These are phyloP conservation scores for Colossoma macropomum DNA, from an alignment of 2,113 vertebrate genomes.

Conservation along the genomic window DNA sequence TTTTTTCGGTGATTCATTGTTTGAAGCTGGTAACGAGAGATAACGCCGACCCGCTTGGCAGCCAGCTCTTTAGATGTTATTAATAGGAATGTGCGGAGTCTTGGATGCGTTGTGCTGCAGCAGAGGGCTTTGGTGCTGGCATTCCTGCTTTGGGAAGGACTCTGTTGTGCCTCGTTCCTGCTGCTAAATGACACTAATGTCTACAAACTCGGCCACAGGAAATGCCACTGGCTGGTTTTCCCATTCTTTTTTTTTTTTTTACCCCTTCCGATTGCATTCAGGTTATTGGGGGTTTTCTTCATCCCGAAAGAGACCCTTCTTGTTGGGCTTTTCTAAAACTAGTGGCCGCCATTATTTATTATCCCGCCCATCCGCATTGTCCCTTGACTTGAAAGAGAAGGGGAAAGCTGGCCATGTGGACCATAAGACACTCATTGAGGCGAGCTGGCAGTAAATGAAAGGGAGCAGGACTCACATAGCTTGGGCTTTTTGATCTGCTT, in stretches of 20 bases:
- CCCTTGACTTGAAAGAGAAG: slow-evolving; percentile 12
- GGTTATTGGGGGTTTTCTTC: slow-evolving; percentile 30
- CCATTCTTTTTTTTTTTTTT: background rate
- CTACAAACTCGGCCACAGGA: slow-evolving; percentile 36
- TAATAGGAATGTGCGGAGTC: slow-evolving; percentile 25
- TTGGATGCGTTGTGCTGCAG: slow-evolving; percentile 12
- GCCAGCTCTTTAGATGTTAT: slow-evolving; percentile 23
- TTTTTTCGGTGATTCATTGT: slow-evolving; percentile 28
- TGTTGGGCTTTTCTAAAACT: slow-evolving; percentile 28
- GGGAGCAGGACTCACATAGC: slow-evolving; percentile 58
- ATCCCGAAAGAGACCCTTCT: background rate
- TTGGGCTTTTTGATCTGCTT: slow-evolving; percentile 70
- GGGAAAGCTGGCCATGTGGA: slow-evolving; percentile 58
- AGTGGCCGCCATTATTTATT: slow-evolving; percentile 33
- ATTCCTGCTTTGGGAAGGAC: slow-evolving; percentile 19
- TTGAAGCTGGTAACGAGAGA: slow-evolving; percentile 14
- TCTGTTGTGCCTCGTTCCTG: slow-evolving; percentile 16
- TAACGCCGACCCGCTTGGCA: slow-evolving; percentile 22
- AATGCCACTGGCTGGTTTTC: slow-evolving; percentile 4
- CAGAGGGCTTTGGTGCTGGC: background rate
- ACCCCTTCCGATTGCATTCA: slow-evolving; percentile 3
- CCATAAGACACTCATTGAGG: slow-evolving; percentile 68
- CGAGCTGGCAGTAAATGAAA: slow-evolving; percentile 73
- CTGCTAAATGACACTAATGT: slow-evolving; percentile 37
- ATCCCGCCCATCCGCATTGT: slow-evolving; percentile 24